A percentile compares a stretch with the other conserved stretches of the same genome.
These are phyloP conservation scores for Diglossa brunneiventris DNA, from an alignment of 2,113 vertebrate species.

Conservation along the genomic window DNA sequence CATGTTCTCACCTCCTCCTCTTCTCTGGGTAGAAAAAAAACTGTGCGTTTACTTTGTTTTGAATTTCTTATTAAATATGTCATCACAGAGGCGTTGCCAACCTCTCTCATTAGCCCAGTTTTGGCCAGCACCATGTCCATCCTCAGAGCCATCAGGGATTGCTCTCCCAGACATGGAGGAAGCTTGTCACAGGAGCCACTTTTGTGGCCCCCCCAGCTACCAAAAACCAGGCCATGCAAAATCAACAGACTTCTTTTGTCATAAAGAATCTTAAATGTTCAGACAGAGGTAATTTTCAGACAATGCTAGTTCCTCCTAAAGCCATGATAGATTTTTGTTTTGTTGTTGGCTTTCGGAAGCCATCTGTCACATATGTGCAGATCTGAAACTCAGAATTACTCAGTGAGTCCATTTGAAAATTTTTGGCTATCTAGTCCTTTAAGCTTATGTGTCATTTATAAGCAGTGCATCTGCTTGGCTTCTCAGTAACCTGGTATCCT, in stretches of 20 bases:
- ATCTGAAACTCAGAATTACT: neutral
- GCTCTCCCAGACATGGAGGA: neutral
- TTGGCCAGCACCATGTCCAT: neutral
- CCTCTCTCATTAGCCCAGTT: neutral
- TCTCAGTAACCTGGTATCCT: neutral
- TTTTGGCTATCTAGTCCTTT: neutral
- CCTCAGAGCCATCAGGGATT: neutral
- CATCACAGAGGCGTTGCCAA: fast-evolving
- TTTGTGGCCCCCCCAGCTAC: neutral
- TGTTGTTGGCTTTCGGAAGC: neutral
- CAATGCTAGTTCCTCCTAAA: neutral
- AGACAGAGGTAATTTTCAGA: neutral
- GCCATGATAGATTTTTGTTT: neutral
- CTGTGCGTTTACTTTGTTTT: neutral
- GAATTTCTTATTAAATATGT: neutral
- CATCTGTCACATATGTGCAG: neutral
- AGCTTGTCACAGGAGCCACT: neutral
- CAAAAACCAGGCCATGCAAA: neutral
- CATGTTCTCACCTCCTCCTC: neutral
- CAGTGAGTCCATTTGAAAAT: neutral
- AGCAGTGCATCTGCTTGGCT: neutral
- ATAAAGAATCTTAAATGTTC: neutral
- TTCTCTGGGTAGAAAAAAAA: neutral
- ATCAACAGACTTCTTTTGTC: neutral
- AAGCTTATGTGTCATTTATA: neutral